Evolutionary conservation across 1,140 invertebrate genomes (phyloP).

Genomic region (Zophobas atratus): DNA sequence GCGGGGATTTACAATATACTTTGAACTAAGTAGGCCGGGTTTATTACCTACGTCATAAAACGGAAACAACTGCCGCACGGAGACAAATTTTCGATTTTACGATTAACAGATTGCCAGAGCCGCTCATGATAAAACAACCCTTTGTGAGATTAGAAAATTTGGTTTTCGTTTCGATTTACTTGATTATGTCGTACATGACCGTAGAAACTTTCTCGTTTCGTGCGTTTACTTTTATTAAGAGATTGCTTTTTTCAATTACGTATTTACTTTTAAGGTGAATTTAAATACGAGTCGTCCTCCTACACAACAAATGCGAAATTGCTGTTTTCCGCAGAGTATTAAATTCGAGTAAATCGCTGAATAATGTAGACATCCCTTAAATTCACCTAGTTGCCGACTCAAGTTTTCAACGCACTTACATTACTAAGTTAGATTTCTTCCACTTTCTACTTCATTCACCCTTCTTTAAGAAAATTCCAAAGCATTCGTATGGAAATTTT

Average conservation of each 20-base stretch:
- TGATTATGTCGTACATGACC: not conserved
- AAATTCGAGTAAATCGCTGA: not conserved
- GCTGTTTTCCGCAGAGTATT: not conserved
- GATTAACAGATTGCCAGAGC: no score
- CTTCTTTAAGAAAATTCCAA: constrained; percentile 43
- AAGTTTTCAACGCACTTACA: constrained; percentile 30
- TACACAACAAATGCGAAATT: not conserved
- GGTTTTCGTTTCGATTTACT: no score
- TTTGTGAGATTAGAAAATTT: no score
- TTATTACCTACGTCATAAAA: constrained; percentile 12
- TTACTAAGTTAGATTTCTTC: constrained; percentile 40
- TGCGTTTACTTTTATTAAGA: no score
- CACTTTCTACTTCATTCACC: constrained; percentile 47
- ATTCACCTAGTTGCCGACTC: constrained; percentile 23
- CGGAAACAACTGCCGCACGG: not conserved
- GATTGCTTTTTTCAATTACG: no score
- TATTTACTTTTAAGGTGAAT: no score
- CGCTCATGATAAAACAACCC: no score
- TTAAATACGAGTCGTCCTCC: no score
- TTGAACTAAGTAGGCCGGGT: constrained; percentile 3
- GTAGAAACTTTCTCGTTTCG: not conserved
- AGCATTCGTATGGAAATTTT: constrained; percentile 47
- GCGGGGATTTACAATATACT: not conserved
- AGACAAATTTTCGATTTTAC: constrained; percentile 8
- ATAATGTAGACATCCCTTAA: not conserved